Conservation (phyloP, 2,888 invertebrate genomes). For the Mesorhabditis spiculigera region DNA sequence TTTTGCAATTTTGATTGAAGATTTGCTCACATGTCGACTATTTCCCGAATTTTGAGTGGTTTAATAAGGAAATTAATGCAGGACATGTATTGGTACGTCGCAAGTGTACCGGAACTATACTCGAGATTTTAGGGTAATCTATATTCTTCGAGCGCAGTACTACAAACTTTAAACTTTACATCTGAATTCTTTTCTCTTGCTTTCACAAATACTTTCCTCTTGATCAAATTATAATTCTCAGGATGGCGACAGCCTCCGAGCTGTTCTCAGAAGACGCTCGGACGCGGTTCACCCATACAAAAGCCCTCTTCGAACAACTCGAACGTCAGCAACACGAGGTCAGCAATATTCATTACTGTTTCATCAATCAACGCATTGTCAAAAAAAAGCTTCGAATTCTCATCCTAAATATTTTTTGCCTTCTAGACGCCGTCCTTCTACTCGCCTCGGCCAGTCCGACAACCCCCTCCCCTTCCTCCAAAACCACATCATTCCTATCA, state of each 20-base stretch:
- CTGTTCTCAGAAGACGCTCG: slow-evolving; percentile 48
- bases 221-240: background rate
- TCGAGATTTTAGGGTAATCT: no score
- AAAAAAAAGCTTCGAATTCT: background rate
- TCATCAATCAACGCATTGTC: no score
- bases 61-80: no score
- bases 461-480: slow-evolving; percentile 42
- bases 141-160: no score
- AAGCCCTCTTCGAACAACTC: slow-evolving; percentile 56
- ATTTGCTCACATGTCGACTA: no score
- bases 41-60: no score
- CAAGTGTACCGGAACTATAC: no score
- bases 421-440: slow-evolving; percentile 52
- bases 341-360: background rate
- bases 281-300: slow-evolving; percentile 52
- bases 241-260: slow-evolving; percentile 42
- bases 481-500: slow-evolving; percentile 23
- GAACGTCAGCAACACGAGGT: slow-evolving; percentile 41
- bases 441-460: slow-evolving; percentile 52
- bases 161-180: no score
- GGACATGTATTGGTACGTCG: no score
- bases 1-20: no score
- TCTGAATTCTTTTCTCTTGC: no score
- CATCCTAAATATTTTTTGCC: background rate
- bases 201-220: no score